Evolutionary conservation across 1,140 invertebrate species (phyloP), one percentile per base, ranked within the genome.

Genomic region (Nymphalis io): DNA sequence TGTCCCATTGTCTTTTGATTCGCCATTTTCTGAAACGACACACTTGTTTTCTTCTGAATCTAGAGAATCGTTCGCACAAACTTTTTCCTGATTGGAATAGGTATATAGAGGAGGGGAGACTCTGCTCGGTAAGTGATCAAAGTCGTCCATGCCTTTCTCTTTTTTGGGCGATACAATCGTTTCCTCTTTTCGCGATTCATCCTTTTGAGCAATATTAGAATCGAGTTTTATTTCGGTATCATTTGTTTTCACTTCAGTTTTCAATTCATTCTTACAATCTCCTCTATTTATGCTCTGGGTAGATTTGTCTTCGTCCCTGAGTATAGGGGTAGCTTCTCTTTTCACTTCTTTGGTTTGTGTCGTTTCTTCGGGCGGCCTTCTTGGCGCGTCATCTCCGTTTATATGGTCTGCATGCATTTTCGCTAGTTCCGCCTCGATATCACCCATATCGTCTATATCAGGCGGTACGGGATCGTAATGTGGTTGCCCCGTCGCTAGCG

Each of bases 31-130:
- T 3, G 84, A 76, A 2, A 73, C 75, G 15, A 72, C 27, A 39
- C 61, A 64, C 12, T 76, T 58, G 59, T 83, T 83, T 51, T 88
- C 87, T 48, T 87, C 84, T n/a, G 69, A 63, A 11, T 85, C 82
- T 3, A 77, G 27, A 8, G 65, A 48, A 51, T 89, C 85, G 18
- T 74, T 68, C 27, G 80, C 70, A 39, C 80, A 76, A 62, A 81
- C 72, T 74, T 94, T 94, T 72, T 95, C 95, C 1, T 95, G 94
- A 86, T 96, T 96, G 0, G 95, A 96, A 75, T 96, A 96, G 0
- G 95, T 96, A 79, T 96, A 96, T 6, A 96, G 84, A 4, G 95
- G 94, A 27, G 95, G 95, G 11, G 94, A 95, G 42, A 95, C 93
- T 73, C 95, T 92, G 69, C 95, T 93, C 2, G 95, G 95, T 55